phyloP scores from a whole-genome alignment of 2,113 vertebrate genomes.

The Setophaga coronata region DNA sequence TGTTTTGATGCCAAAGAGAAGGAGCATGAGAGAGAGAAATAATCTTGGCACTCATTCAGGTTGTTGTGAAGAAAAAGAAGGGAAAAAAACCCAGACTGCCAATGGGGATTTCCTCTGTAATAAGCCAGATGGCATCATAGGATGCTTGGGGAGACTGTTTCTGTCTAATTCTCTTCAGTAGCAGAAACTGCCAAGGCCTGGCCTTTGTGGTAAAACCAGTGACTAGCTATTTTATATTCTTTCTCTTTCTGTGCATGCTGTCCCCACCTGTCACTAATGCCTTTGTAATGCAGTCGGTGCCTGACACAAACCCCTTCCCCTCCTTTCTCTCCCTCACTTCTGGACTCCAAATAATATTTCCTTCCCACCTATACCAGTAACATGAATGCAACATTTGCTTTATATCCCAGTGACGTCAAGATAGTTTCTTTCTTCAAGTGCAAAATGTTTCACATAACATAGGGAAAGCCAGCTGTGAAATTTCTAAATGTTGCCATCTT shows the following conservation, averaged over 20 bases:
- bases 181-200: slow-evolving; percentile 50
- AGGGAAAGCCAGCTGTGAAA: background rate
- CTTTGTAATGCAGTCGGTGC: background rate
- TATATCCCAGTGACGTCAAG: background rate
- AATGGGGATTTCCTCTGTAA: slow-evolving; percentile 67
- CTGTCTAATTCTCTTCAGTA: slow-evolving; percentile 56
- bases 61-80: slow-evolving; percentile 43
- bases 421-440: background rate
- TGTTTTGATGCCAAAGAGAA: slow-evolving; percentile 7
- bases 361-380: background rate
- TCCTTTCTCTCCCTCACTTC: background rate
- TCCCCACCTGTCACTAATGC: slow-evolving; percentile 48
- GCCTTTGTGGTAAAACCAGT: slow-evolving; percentile 48
- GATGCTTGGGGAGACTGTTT: slow-evolving; percentile 57
- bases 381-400: background rate
- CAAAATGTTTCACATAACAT: background rate
- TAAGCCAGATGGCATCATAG: slow-evolving; percentile 71
- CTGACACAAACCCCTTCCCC: background rate
- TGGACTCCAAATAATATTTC: background rate
- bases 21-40: slow-evolving; percentile 39
- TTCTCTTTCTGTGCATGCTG: slow-evolving; percentile 23
- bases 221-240: slow-evolving; percentile 60
- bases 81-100: slow-evolving; percentile 42
- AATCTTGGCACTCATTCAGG: slow-evolving; percentile 58
- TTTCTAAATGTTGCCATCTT: background rate